Conservation (phyloP, 2,888 invertebrate species). For the Stramonita haemastoma region DNA sequence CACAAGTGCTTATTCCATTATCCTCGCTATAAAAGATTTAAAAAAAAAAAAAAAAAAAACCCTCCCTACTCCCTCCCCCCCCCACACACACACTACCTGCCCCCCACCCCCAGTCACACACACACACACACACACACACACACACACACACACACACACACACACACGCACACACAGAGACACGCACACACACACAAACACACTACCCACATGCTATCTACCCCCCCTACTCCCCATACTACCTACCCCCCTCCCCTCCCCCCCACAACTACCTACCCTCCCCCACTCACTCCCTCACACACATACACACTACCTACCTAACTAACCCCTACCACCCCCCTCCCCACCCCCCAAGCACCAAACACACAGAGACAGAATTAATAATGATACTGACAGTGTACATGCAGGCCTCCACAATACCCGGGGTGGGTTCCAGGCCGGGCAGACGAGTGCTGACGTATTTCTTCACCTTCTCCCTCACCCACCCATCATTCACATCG, state of each 20-base stretch:
- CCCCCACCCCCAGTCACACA: not conserved
- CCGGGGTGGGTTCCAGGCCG: slow-evolving; percentile 62
- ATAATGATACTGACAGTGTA: slow-evolving; percentile 75
- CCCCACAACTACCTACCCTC: too few relatives aligned
- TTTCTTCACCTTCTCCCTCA: slow-evolving; percentile 52
- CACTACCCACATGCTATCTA: not conserved
- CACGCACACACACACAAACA: not conserved
- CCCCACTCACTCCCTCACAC: not conserved
- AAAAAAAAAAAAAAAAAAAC: too few relatives aligned
- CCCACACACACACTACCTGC: too few relatives aligned
- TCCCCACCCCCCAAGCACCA: not conserved
- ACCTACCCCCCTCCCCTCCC: too few relatives aligned
- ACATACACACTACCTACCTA: too few relatives aligned
- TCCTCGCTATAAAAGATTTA: too few relatives aligned
- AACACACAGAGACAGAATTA: too few relatives aligned
- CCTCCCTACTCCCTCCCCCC: too few relatives aligned
- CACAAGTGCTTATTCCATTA: too few relatives aligned
- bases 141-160: not conserved
- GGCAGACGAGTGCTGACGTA: slow-evolving; percentile 67
- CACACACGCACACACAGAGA: not conserved
- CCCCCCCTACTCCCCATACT: too few relatives aligned
- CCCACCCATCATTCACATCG: slow-evolving; percentile 54
- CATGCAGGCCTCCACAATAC: slow-evolving; percentile 73
- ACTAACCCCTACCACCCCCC: too few relatives aligned
- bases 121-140: not conserved